These are phyloP conservation scores for Numenius arquata DNA, from an alignment of 2,113 vertebrate genomes.

Conservation along the genomic window DNA sequence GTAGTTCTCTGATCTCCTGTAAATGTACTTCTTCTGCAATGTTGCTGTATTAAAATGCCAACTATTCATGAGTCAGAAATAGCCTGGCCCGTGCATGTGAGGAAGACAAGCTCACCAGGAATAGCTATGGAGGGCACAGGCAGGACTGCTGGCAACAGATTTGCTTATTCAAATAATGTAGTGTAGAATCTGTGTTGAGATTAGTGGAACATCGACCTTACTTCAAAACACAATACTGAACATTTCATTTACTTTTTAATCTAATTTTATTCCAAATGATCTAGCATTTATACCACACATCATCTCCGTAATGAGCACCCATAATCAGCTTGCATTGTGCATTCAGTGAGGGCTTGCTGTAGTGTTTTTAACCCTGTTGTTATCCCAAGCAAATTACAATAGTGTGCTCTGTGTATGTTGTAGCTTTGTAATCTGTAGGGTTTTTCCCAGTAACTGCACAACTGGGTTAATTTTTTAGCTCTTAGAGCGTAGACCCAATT, in stretches of 20 bases:
- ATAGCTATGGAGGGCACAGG: neutral
- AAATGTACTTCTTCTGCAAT: neutral
- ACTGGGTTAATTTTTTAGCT: slow-evolving; percentile 10
- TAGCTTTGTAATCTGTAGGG: neutral
- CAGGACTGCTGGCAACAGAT: neutral
- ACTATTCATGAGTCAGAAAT: neutral
- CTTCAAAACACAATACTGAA: neutral
- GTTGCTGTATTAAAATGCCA: neutral
- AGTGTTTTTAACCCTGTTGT: neutral
- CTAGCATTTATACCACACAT: neutral
- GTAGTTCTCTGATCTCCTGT: neutral
- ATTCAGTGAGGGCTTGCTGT: neutral
- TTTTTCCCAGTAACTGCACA: slow-evolving; percentile 10
- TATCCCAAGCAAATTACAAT: neutral
- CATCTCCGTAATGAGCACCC: neutral
- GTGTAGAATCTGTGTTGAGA: neutral
- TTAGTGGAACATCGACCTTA: neutral
- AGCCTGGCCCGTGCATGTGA: neutral
- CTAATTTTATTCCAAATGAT: neutral
- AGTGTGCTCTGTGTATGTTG: neutral
- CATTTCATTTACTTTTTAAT: neutral
- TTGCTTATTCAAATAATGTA: neutral
- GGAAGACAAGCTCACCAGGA: neutral
- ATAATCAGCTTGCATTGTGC: neutral
- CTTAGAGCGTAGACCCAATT: neutral